Evolutionary conservation across 2,888 invertebrate species (phyloP).

Genomic region (Ecliptopera silaceata): DNA sequence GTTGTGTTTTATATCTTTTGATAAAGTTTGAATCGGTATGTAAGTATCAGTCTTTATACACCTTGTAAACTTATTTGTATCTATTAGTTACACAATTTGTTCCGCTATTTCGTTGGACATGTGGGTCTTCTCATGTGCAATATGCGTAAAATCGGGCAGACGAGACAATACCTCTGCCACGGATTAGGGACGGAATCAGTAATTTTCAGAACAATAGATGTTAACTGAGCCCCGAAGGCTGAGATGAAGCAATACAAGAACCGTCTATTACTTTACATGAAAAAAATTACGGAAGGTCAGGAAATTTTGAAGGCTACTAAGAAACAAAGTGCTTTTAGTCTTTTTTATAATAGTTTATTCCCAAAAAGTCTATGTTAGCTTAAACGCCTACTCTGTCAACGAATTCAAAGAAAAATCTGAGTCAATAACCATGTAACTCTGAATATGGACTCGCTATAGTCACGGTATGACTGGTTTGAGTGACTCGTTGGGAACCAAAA

Average conservation of each 20-base stretch:
- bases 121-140: slow-evolving; percentile 53
- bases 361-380: no score
- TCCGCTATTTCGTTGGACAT: slow-evolving; percentile 26
- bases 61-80: no score
- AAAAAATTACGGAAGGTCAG: background rate
- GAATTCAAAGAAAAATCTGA: slow-evolving; percentile 30
- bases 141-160: slow-evolving; percentile 69
- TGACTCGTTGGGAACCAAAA: no score
- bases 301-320: background rate
- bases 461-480: no score
- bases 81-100: slow-evolving; percentile 29
- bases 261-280: slow-evolving; percentile 37
- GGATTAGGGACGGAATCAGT: slow-evolving; percentile 74
- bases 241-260: slow-evolving; percentile 57
- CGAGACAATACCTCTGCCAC: slow-evolving; percentile 67
- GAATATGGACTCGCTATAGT: slow-evolving; percentile 19
- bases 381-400: slow-evolving; percentile 14
- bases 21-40: no score
- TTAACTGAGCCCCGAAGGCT: slow-evolving; percentile 74
- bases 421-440: slow-evolving; percentile 23
- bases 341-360: no score
- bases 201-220: slow-evolving; percentile 76
- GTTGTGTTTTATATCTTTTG: no score
- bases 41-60: background rate
- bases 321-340: no score